Base-by-base conservation (phyloP, 2,797 vertebrate species). In the Zenarchopterus dispar region DNA sequence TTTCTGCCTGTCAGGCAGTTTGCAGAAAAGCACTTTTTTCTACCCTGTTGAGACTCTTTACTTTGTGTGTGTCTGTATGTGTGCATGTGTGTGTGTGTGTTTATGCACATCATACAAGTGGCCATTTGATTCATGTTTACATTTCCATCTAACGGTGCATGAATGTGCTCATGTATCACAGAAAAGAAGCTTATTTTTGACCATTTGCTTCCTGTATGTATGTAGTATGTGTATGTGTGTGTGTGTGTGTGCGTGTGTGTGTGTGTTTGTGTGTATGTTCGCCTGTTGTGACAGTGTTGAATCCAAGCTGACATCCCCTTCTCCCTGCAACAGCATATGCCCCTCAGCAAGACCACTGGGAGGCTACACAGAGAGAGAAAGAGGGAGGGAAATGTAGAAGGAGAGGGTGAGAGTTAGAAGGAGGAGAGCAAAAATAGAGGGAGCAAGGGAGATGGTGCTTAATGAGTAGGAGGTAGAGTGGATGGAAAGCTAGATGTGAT, bases 291-390 rank as follows among this genome's bases (percentile, higher is more conserved):
- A 89, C 82, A 88, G 86, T 84, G 81, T 81, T 86, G 84, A 91
- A 90, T 90, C 89, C 89, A 87, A 89, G 89, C 89, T 90, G 90
- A 90, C 90, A 88, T 80, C 84, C 83, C 83, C 76, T 80, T 82
- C 85, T 89, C 88, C 80, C 76, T 80, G 84, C 86, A 87, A 83
- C 84, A 90, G 87, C 90, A 90, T 88, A 91, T 90, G 85, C 87
- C 88, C 88, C 91, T 88, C 84, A 90, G 87, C 88, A 85, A 90
- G 87, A 89, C 88, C 84, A 87, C 82, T 88, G 87, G 76, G 89
- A 89, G 74, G 61, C 80, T 78, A 67, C 56, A 77, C 81, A 80
- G 77, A 76, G 77, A 65, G 71, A 65, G 78, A 70, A 42, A 60
- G 43, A 62, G 31, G 71, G 33, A 36, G 33, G 33, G 33, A 36